phyloP scores from a whole-genome alignment of 2,888 invertebrate species.

The Dysmachus trigonus region DNA sequence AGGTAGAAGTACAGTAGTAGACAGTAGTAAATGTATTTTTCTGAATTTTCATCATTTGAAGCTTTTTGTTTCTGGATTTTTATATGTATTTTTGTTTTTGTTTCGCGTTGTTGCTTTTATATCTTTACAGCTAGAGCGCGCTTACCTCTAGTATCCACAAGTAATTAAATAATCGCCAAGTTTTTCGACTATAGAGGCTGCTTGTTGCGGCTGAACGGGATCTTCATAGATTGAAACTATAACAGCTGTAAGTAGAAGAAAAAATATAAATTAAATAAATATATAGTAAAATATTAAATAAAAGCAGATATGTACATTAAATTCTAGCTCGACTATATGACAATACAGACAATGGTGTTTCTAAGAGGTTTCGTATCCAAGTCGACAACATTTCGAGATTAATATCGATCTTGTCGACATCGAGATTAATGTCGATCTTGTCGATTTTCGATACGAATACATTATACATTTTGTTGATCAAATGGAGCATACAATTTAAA shows the following conservation, averaged over 20 bases:
- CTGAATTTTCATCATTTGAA: background rate
- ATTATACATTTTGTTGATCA: too few relatives aligned
- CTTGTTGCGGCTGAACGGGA: constrained; percentile 96
- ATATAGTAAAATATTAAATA: too few relatives aligned
- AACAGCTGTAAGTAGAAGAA: constrained; percentile 73
- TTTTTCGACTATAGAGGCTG: constrained; percentile 96
- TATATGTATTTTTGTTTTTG: background rate
- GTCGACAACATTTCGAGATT: too few relatives aligned
- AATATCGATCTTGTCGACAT: too few relatives aligned
- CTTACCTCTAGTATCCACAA: constrained; percentile 91
- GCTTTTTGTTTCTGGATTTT: background rate
- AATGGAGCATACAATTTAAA: too few relatives aligned
- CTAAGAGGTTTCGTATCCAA: too few relatives aligned
- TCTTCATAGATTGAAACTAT: constrained; percentile 95
- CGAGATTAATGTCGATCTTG: too few relatives aligned
- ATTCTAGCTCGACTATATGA: too few relatives aligned
- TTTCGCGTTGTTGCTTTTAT: background rate
- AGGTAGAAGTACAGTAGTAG: constrained; percentile 22
- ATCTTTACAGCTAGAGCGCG: constrained; percentile 47
- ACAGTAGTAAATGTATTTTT: constrained; percentile 33
- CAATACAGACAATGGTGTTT: too few relatives aligned
- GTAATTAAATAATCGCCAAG: constrained; percentile 96
- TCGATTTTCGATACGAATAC: too few relatives aligned
- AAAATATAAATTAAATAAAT: background rate
- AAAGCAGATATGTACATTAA: too few relatives aligned